These are phyloP conservation scores for Myathropa florea DNA, from an alignment of 2,888 invertebrate species.

Conservation along the genomic window DNA sequence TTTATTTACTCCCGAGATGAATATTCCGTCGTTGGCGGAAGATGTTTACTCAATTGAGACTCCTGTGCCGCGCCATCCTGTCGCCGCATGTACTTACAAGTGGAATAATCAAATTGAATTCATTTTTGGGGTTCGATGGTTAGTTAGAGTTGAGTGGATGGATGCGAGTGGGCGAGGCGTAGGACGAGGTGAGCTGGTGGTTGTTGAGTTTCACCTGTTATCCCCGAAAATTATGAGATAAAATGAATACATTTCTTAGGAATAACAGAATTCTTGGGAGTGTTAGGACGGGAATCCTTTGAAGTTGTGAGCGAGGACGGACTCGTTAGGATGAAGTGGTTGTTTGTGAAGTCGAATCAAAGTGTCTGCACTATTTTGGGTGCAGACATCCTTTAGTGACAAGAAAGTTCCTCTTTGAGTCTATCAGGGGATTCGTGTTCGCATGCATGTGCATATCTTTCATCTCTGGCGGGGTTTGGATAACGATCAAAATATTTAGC, in stretches of 20 bases:
- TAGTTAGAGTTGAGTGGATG: slow-evolving; percentile 22
- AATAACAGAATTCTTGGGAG: too few species aligned
- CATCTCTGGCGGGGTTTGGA: too few species aligned
- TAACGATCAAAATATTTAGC: too few species aligned
- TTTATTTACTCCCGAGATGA: slow-evolving; percentile 67
- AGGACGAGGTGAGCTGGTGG: not conserved
- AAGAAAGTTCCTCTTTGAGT: too few species aligned
- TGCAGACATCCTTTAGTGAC: not conserved
- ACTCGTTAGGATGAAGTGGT: not conserved
- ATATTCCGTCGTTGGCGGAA: slow-evolving; percentile 56
- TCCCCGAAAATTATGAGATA: not conserved
- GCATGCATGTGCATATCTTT: too few species aligned
- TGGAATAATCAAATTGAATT: slow-evolving; percentile 62
- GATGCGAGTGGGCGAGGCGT: too few species aligned
- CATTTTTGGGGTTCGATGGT: slow-evolving; percentile 41
- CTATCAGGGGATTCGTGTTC: too few species aligned
- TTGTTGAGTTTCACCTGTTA: not conserved
- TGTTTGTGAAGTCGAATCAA: not conserved
- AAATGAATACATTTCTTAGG: not conserved
- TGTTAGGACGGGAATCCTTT: not conserved
- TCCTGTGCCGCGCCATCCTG: slow-evolving; percentile 32
- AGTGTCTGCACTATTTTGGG: not conserved
- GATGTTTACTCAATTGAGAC: slow-evolving; percentile 68
- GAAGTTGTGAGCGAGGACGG: not conserved
- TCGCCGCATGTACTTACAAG: slow-evolving; percentile 53